Percentiles rank a stretch among this genome's conserved stretches.
Conservation (phyloP, 2,113 vertebrate species). For the Lutjanus erythropterus region DNA sequence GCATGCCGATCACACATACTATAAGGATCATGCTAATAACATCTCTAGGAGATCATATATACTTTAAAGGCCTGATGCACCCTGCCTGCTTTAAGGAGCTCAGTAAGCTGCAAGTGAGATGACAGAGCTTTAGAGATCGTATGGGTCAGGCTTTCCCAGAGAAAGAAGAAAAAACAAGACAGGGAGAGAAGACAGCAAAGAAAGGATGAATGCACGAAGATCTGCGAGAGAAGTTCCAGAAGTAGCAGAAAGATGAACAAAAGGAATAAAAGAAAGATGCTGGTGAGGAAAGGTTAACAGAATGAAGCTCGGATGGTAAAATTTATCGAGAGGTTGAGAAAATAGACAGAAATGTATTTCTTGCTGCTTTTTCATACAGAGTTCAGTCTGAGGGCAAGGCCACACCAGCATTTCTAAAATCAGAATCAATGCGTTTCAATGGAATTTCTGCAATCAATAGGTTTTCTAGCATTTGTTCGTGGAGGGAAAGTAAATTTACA, state of each 20-base stretch:
- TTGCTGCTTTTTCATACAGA: not conserved
- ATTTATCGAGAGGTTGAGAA: not conserved
- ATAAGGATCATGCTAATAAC: slow-evolving; percentile 50
- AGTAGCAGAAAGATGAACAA: slow-evolving; percentile 1
- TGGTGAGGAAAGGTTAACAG: slow-evolving; percentile 2
- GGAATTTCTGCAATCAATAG: no score
- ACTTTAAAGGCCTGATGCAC: slow-evolving; percentile 14
- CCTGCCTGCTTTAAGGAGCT: slow-evolving; percentile 6
- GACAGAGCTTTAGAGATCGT: slow-evolving; percentile 27
- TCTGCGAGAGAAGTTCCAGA: slow-evolving; percentile 24
- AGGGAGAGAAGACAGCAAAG: not conserved
- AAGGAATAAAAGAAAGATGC: not conserved
- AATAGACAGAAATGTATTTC: not conserved
- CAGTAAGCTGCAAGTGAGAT: slow-evolving; percentile 49
- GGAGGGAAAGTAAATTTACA: not conserved
- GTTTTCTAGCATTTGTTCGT: not conserved
- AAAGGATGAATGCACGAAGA: not conserved
- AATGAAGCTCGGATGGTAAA: not conserved
- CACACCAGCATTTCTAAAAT: not conserved
- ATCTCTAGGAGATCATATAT: slow-evolving; percentile 18
- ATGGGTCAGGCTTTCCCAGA: slow-evolving; percentile 20
- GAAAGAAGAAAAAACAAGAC: not conserved
- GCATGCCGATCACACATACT: not conserved
- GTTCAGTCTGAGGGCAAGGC: not conserved
- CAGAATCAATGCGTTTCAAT: not conserved